Conservation (phyloP, 2,888 invertebrate species). For the Lepas anatifera region DNA sequence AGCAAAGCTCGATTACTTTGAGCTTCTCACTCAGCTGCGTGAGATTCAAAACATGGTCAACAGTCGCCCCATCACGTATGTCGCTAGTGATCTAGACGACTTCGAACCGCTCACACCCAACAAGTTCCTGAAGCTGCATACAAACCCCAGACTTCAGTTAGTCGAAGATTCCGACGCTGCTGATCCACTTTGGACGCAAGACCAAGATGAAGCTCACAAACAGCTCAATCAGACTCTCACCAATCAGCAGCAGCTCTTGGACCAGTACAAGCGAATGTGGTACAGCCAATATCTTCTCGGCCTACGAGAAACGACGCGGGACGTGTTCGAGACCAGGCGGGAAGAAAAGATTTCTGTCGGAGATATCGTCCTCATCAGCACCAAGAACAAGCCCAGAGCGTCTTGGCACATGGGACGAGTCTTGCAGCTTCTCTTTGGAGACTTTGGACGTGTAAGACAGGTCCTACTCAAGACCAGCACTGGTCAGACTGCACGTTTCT, state of each 20-base stretch:
- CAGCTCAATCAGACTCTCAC: no score
- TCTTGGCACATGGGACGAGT: neutral
- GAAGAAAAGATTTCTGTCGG: neutral
- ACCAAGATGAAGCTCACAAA: neutral
- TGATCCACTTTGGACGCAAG: neutral
- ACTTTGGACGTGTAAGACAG: neutral
- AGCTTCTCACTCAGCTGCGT: no score
- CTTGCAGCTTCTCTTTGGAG: neutral
- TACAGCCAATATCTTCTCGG: no score
- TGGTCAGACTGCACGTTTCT: neutral
- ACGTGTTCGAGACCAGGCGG: no score
- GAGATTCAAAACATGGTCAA: no score
- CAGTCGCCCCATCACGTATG: no score
- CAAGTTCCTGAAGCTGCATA: neutral
- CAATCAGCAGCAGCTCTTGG: no score
- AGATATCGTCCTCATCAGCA: neutral
- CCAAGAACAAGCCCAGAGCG: neutral
- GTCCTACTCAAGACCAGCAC: neutral
- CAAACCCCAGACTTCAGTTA: neutral
- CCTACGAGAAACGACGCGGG: no score
- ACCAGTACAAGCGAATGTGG: no score
- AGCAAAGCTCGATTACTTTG: no score
- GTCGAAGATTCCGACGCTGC: neutral
- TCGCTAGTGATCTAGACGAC: no score
- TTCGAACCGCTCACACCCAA: neutral